Evolutionary conservation across 2,888 invertebrate species (phyloP), one percentile per base, ranked within the genome.

Genomic region (Epinotia ramella): DNA sequence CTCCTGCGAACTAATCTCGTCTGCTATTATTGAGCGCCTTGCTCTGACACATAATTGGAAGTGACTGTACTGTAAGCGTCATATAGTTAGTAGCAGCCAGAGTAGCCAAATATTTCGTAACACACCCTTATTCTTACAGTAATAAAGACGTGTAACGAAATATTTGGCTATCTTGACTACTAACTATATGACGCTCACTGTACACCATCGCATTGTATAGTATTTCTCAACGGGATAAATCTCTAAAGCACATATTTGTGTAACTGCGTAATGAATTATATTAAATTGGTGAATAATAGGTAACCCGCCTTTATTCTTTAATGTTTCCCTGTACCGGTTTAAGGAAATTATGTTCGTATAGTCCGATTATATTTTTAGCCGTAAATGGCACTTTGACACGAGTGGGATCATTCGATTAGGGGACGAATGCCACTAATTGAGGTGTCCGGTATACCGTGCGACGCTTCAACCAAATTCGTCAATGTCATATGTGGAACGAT

Each of bases 381-480:
- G 60, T 44, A n/a, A 60, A 69, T 46, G 59, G 64, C 64, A 63
- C 70, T 33, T 16, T 57, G 66, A 60, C 74, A 57, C 65, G 59
- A 40, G 67, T 24, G 57, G 65, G 65, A 59, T 75, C 65, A 75
- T 75, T 70, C 59, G 74, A 70, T 75, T 70, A 60, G 74, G 74
- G 69, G 64, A 24, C 64, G 49, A 70, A 59, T 68, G 64, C 74
- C 59, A 59, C 33, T 70, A 75, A 75, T 70, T 64, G 70, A 70
- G 59, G 59, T 70, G 70, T 75, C 74, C 74, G 74, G 74, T 69
- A 16, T 69, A 69, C 69, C 69, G 69, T 70, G 70, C 64, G 74
- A 75, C 69, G 69, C 64, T 59, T 66, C 33, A 18, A 56, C 46
- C 57, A 53, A 65, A 70, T 40, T 64, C 13, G 65, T 49, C 65